Evolutionary conservation across 2,113 vertebrate genomes (phyloP).

Genomic region (Condylura cristata): DNA sequence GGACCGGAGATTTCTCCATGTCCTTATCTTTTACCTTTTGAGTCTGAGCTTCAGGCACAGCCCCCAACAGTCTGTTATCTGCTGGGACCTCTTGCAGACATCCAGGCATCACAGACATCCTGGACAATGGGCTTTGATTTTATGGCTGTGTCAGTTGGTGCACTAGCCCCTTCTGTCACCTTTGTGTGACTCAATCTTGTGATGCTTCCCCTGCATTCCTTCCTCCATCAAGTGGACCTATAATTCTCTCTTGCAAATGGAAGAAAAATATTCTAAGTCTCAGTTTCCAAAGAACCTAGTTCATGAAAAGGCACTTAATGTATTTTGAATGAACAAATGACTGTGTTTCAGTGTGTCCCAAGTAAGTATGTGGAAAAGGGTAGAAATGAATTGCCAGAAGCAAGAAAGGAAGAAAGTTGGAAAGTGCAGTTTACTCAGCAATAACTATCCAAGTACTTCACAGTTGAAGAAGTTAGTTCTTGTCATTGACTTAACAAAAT

Average conservation of each 20-base stretch:
- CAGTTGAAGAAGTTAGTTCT: background rate
- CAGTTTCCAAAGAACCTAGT: background rate
- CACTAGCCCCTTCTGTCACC: too few relatives aligned
- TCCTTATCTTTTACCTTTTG: too few relatives aligned
- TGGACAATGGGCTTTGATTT: too few relatives aligned
- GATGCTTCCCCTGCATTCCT: too few relatives aligned
- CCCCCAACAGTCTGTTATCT: too few relatives aligned
- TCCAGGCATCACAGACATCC: too few relatives aligned
- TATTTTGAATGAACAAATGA: background rate
- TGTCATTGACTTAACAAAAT: background rate
- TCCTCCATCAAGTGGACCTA: too few relatives aligned
- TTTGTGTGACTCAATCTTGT: too few relatives aligned
- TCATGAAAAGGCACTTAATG: background rate
- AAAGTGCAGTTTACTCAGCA: background rate
- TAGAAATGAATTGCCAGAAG: background rate
- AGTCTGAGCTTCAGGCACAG: too few relatives aligned
- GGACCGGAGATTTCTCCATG: too few relatives aligned
- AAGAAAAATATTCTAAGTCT: background rate
- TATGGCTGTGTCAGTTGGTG: too few relatives aligned
- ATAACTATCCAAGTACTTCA: background rate
- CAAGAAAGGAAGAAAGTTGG: background rate
- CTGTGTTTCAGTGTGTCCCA: background rate
- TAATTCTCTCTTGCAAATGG: background rate
- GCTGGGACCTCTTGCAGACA: too few relatives aligned
- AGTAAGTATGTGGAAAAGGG: background rate